Conservation (phyloP, 2,113 vertebrate genomes). For the Podilymbus podiceps region DNA sequence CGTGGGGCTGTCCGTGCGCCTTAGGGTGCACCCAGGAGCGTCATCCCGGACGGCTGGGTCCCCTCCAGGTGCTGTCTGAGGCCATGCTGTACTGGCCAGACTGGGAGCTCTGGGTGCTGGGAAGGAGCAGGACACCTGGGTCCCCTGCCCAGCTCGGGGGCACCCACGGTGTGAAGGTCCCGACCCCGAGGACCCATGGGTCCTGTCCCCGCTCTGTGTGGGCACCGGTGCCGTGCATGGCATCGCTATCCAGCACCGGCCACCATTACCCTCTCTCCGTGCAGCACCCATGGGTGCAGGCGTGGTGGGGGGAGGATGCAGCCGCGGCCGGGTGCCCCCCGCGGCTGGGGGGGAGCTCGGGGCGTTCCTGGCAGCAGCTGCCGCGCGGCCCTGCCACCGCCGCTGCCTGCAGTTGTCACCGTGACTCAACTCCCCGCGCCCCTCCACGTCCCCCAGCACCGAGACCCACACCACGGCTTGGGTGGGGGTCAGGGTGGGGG, state of each 20-base stretch:
- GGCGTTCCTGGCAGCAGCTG: background rate
- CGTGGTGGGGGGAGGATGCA: fast-evolving
- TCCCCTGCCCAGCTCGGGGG: background rate
- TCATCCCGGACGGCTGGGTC: fast-evolving
- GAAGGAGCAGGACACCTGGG: background rate
- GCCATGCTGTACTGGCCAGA: background rate
- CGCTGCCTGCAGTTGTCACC: background rate
- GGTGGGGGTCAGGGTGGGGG: background rate
- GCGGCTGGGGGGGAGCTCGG: background rate
- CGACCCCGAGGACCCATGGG: too few relatives aligned
- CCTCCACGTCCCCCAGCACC: background rate
- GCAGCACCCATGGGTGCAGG: background rate
- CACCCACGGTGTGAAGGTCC: background rate
- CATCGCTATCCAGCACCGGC: fast-evolving
- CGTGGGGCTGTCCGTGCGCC: fast-evolving
- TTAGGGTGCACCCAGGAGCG: background rate
- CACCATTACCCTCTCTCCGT: fast-evolving
- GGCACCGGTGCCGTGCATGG: fast-evolving
- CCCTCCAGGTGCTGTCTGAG: fast-evolving
- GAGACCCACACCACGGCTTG: background rate
- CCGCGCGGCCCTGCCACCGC: background rate
- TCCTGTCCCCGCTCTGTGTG: fast-evolving
- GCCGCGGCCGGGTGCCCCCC: background rate
- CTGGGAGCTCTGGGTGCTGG: background rate
- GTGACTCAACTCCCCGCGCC: background rate